Evolutionary conservation across 2,113 vertebrate genomes (phyloP).

Genomic region (Mus pahari): DNA sequence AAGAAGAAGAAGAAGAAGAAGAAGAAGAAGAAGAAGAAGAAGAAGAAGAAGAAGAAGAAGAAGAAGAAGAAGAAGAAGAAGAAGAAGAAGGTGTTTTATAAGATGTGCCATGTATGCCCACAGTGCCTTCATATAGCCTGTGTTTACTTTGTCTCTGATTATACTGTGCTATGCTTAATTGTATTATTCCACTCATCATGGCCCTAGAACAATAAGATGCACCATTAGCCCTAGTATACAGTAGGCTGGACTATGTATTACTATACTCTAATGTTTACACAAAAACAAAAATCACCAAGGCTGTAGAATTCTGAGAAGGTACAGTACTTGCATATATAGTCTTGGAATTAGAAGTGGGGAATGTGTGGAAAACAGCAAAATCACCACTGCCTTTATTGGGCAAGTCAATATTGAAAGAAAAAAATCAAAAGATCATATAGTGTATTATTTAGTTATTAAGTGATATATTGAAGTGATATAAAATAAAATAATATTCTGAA

Average conservation of each 20-base stretch:
- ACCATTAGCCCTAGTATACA: background rate
- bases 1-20: no score
- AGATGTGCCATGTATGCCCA: background rate
- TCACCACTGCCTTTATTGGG: background rate
- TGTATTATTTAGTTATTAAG: slow-evolving; percentile 40
- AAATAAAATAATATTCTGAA: slow-evolving; percentile 42
- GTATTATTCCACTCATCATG: background rate
- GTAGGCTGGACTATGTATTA: background rate
- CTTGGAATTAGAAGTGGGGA: background rate
- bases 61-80: no score
- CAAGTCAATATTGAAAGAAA: slow-evolving; percentile 31
- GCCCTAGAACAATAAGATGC: background rate
- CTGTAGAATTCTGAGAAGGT: background rate
- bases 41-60: no score
- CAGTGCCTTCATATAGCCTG: background rate
- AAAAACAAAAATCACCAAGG: background rate
- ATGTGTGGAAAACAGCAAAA: background rate
- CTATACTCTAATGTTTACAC: background rate
- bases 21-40: no score
- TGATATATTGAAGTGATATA: background rate
- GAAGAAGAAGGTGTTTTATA: background rate
- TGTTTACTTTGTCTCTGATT: background rate
- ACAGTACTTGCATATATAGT: background rate
- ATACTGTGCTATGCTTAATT: background rate
- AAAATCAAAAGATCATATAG: background rate